A percentile compares a stretch with the other conserved stretches of the same genome.
Conservation (phyloP, 2,888 invertebrate species). For the Electrophaes corylata region DNA sequence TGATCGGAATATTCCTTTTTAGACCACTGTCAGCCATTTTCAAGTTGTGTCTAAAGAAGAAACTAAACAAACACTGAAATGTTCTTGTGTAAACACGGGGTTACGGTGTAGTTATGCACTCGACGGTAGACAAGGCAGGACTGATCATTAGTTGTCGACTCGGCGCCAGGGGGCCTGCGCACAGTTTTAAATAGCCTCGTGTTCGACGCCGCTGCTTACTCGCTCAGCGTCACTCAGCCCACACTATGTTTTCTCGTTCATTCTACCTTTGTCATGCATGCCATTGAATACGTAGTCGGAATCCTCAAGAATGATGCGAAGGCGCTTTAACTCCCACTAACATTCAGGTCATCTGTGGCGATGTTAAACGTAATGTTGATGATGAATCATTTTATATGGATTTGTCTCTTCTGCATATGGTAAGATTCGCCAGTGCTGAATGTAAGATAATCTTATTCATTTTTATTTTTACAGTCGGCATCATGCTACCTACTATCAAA, state of each 20-base stretch:
- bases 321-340: conserved; percentile 41
- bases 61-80: conserved; percentile 82
- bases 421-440: conserved; percentile 51
- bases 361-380: conserved; percentile 62
- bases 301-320: conserved; percentile 47
- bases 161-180: conserved; percentile 83
- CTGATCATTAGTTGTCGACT: conserved; percentile 83
- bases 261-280: conserved; percentile 65
- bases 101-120: conserved; percentile 72
- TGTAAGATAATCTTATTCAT: conserved; percentile 59
- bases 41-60: conserved; percentile 60
- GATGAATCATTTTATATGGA: conserved; percentile 75
- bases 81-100: conserved; percentile 77
- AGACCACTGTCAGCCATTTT: conserved; percentile 93
- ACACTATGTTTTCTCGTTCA: conserved; percentile 82
- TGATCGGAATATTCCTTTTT: conserved; percentile 96
- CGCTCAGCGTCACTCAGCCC: conserved; percentile 77
- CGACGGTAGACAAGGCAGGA: conserved; percentile 76
- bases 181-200: conserved; percentile 84
- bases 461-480: conserved; percentile 49
- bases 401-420: conserved; percentile 72
- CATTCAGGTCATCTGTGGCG: conserved; percentile 30
- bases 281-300: conserved; percentile 39
- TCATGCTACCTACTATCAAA: conserved; percentile 19
- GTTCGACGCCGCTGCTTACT: conserved; percentile 68